Percentiles rank a stretch among this genome's conserved stretches.
Evolutionary conservation across 2,113 vertebrate genomes (phyloP).

Genomic region (Amazona vittata): DNA sequence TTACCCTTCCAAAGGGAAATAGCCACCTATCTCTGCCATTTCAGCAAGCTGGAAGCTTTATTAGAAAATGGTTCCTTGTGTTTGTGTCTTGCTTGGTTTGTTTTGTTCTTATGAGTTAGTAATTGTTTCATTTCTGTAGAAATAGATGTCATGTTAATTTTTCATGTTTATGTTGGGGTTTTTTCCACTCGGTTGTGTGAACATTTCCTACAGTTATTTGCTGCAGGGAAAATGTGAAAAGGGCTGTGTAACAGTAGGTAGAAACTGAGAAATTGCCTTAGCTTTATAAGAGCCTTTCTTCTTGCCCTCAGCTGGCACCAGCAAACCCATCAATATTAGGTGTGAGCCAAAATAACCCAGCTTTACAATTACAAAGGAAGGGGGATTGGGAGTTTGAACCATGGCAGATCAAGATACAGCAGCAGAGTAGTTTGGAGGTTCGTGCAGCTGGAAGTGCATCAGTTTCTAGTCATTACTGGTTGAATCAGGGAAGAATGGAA

Average conservation of each 20-base stretch:
- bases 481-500: neutral
- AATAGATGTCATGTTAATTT: neutral
- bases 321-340: neutral
- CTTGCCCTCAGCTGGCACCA: neutral
- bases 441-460: neutral
- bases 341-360: neutral
- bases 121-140: slow-evolving; percentile 28
- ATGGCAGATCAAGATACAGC: neutral
- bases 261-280: neutral
- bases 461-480: neutral
- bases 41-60: neutral
- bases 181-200: neutral
- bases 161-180: neutral
- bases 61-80: neutral
- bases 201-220: neutral
- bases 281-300: neutral
- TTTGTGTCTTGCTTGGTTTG: neutral
- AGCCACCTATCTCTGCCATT: neutral
- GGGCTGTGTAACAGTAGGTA: neutral
- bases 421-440: neutral
- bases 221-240: neutral
- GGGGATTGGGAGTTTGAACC: neutral
- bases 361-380: neutral
- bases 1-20: neutral
- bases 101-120: neutral